phyloP scores from a whole-genome alignment of 2,888 invertebrate species.

The Leistus spinibarbis region DNA sequence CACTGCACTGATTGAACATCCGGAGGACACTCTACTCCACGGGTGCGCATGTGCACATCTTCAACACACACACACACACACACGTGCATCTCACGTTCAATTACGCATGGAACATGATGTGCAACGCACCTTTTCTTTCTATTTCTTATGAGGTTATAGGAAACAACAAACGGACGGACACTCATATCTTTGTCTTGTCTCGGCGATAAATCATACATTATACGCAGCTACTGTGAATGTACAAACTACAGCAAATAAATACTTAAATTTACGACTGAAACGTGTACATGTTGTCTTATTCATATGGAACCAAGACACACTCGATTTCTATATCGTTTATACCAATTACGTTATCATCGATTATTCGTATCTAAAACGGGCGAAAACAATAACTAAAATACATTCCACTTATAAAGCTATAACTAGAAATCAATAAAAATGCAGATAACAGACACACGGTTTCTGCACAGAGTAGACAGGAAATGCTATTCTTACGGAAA shows the following conservation, averaged over 20 bases:
- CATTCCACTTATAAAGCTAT: too few relatives aligned
- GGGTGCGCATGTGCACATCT: neutral
- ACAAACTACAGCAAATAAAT: neutral
- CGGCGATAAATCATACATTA: neutral
- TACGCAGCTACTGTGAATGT: neutral
- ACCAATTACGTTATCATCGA: too few relatives aligned
- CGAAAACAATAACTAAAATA: too few relatives aligned
- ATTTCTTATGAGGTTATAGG: neutral
- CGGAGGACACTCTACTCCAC: neutral
- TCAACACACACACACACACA: neutral
- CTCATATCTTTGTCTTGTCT: neutral
- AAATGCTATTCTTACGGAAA: too few relatives aligned
- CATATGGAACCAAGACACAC: too few relatives aligned
- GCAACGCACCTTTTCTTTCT: neutral
- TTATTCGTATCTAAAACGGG: too few relatives aligned
- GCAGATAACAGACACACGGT: too few relatives aligned
- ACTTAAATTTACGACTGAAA: neutral
- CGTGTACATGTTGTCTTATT: neutral
- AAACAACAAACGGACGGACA: neutral
- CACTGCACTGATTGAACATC: slow-evolving; percentile 22
- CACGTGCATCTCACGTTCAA: slow-evolving; percentile 2
- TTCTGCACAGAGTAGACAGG: too few relatives aligned
- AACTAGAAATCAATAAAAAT: too few relatives aligned
- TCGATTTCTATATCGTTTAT: too few relatives aligned
- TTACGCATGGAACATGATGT: neutral